These are phyloP conservation scores for Chanos chanos DNA, from an alignment of 2,797 vertebrate genomes.

Conservation along the genomic window DNA sequence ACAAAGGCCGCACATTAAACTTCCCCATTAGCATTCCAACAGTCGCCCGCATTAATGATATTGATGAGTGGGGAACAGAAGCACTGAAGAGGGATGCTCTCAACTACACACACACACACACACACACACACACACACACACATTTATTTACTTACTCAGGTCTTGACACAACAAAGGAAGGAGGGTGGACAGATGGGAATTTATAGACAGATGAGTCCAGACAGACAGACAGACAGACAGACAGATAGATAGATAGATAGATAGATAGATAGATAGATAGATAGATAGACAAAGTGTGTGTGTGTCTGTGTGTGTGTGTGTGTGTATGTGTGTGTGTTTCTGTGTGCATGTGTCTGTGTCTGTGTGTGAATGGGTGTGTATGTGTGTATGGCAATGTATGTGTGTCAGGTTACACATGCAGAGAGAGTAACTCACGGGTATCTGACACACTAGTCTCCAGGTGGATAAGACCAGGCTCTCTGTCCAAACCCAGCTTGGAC, in stretches of 20 bases:
- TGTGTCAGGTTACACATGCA: no score
- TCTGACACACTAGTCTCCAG: constrained; percentile 90
- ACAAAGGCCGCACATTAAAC: constrained; percentile 19
- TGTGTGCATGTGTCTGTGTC: neutral
- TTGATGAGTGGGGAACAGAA: no score
- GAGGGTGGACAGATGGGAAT: constrained; percentile 47
- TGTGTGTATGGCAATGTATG: neutral
- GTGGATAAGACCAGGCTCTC: constrained; percentile 92
- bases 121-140: no score
- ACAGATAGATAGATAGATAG: no score
- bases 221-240: no score
- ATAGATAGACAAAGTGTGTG: constrained; percentile 46
- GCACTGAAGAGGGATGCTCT: no score
- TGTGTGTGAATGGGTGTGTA: neutral
- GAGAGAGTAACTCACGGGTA: constrained; percentile 89
- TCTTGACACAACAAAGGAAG: constrained; percentile 48
- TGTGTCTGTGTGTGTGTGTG: constrained; percentile 15
- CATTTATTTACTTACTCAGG: no score
- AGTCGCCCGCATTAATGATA: no score
- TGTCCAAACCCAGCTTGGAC: constrained; percentile 91
- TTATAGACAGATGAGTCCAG: no score
- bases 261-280: no score
- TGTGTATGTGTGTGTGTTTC: no score
- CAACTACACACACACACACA: no score
- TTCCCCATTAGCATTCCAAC: constrained; percentile 4